Base-by-base conservation (phyloP, 2,797 vertebrate genomes). In the Erpetoichthys calabaricus region DNA sequence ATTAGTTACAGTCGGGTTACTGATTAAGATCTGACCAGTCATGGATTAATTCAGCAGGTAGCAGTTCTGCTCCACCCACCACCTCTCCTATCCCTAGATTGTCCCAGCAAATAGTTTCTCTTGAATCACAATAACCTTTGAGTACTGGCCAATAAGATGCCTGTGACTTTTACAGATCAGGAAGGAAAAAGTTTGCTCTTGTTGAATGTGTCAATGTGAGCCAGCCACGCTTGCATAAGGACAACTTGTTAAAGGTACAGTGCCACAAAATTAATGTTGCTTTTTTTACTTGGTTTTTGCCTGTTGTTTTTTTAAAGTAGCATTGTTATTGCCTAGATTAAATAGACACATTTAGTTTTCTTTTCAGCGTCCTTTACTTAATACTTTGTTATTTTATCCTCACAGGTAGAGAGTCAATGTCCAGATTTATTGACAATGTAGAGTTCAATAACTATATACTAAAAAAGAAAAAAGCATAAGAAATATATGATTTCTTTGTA, bases 81-180 rank as follows among this genome's bases (percentile, higher is more conserved):
- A 72, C 71, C 68, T 63, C 59, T 67, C 62, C 69, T 71, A 63
- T 70, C 64, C 70, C 65, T 68, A 68, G 75, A 69, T 80, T 73
- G 73, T 69, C 76, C 79, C 70, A 82, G 76, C 79, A 79, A 86
- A 81, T 85, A 76, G 74, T 72, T 81, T 68, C 73, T 73, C 68
- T 75, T 76, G 80, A 79, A 77, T 79, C 77, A 76, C 79, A 80
- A 77, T 81, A 74, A 71, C 67, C 67, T 68, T 72, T 53, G 54
- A 69, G 73, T 56, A 45, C 63, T 75, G 72, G 67, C 82, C 81
- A 85, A 81, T 84, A 73, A 70, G 67, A 71, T 60, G 62, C 63
- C 47, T 56, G 65, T 63, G 65, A 6, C 62, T 3, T 69, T 65
- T 70, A 72, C 66, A 62, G 71, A 70, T 72, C 66, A 55, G 74